phyloP scores from a whole-genome alignment of 2,113 vertebrate genomes.

The Oryzias curvinotus region DNA sequence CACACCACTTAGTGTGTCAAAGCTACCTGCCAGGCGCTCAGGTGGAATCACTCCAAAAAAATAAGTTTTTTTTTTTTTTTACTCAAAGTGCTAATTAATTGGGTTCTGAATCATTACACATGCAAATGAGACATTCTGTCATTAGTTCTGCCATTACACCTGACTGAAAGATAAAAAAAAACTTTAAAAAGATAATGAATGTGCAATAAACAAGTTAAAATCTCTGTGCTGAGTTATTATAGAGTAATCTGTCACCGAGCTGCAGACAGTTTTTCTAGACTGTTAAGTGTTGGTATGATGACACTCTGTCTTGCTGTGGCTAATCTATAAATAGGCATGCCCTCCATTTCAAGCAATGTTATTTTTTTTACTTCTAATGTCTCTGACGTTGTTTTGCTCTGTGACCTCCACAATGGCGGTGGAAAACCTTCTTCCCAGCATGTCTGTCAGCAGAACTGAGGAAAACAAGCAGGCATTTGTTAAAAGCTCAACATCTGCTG shows the following conservation, averaged over 20 bases:
- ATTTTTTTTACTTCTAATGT: constrained; percentile 46
- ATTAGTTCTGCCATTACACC: constrained; percentile 26
- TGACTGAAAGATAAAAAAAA: constrained; percentile 28
- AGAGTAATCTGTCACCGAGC: not conserved
- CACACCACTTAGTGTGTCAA: constrained; percentile 24
- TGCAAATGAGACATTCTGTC: constrained; percentile 34
- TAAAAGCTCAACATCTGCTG: not conserved
- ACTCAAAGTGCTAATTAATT: constrained; percentile 43
- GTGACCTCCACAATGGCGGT: constrained; percentile 22
- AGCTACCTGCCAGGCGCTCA: constrained; percentile 33
- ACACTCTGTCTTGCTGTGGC: not conserved
- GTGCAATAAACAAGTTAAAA: not conserved
- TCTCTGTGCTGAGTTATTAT: not conserved
- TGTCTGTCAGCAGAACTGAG: constrained; percentile 34
- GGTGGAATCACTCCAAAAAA: constrained; percentile 40
- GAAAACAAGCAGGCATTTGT: not conserved
- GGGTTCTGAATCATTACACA: constrained; percentile 37
- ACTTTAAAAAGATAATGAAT: constrained; percentile 6
- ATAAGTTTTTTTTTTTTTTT: constrained; percentile 16
- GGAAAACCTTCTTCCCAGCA: constrained; percentile 16
- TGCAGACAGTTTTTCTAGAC: constrained; percentile 3
- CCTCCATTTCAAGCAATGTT: constrained; percentile 28
- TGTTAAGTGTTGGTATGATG: not conserved
- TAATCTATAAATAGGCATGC: constrained; percentile 21
- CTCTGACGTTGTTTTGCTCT: constrained; percentile 15